phyloP scores from a whole-genome alignment of 37 sponge, comb jelly and placozoan species.

The Ianthella basta region DNA sequence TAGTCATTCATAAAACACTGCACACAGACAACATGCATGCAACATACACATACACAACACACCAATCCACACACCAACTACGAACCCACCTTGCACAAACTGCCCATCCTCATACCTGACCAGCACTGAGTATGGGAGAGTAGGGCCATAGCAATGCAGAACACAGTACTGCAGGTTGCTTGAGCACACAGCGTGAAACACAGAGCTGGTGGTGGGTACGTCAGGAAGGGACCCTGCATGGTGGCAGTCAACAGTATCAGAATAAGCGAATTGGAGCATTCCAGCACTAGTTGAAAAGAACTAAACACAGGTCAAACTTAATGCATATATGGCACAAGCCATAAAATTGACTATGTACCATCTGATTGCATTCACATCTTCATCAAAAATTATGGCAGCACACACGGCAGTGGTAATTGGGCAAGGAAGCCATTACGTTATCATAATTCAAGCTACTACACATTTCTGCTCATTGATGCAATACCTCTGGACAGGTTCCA shows the following conservation, averaged over 20 bases:
- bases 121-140: constrained; percentile 62
- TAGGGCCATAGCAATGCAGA: constrained; percentile 64
- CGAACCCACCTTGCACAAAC: constrained; percentile 32
- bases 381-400: too few relatives aligned
- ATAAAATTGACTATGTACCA: too few relatives aligned
- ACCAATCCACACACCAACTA: too few relatives aligned
- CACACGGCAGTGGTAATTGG: too few relatives aligned
- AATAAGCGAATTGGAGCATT: neutral
- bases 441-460: too few relatives aligned
- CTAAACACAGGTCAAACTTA: too few relatives aligned
- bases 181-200: constrained; percentile 55
- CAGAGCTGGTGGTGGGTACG: constrained; percentile 40
- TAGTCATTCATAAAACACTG: too few relatives aligned
- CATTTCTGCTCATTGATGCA: too few relatives aligned
- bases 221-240: constrained; percentile 43
- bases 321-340: too few relatives aligned
- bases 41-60: constrained; percentile 13
- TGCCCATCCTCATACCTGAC: constrained; percentile 21
- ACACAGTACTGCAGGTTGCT: constrained; percentile 48
- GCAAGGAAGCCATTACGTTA: too few relatives aligned
- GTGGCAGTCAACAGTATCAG: neutral
- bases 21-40: neutral
- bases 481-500: constrained; percentile 41
- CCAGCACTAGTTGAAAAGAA: too few relatives aligned
- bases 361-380: too few relatives aligned